A percentile compares a stretch with the other conserved stretches of the same genome.
Conservation (phyloP, 1,140 invertebrate genomes). For the Andricus grossulariae region DNA sequence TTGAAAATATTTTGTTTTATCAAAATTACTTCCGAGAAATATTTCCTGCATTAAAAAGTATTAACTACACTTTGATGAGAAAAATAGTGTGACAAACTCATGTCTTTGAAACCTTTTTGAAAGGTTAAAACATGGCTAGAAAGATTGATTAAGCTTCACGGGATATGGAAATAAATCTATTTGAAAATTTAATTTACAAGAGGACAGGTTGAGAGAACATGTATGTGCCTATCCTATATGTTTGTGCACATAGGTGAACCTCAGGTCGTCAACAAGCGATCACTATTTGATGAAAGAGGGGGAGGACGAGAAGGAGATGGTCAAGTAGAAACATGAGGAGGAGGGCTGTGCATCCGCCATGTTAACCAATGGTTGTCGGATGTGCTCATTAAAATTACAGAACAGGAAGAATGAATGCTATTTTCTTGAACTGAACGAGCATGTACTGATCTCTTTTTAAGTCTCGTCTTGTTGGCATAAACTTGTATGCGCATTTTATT, state of each 20-base stretch:
- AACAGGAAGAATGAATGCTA: conserved; percentile 64
- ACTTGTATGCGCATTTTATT: conserved; percentile 54
- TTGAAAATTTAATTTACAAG: neutral
- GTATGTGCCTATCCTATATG: neutral
- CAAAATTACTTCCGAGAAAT: too few relatives aligned
- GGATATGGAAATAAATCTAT: too few relatives aligned
- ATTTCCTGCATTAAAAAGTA: too few relatives aligned
- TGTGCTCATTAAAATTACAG: conserved; percentile 74
- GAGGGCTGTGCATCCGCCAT: conserved; percentile 62
- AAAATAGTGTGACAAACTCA: too few relatives aligned
- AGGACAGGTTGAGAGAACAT: neutral
- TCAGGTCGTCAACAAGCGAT: conserved; percentile 11
- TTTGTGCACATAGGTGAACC: neutral
- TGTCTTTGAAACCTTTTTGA: too few relatives aligned
- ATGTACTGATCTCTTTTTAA: conserved; percentile 39
- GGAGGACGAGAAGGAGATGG: neutral
- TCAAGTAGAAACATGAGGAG: neutral
- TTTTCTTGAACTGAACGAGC: conserved; percentile 66
- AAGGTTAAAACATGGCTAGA: too few relatives aligned
- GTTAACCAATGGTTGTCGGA: conserved; percentile 69
- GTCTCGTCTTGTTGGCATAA: conserved; percentile 64
- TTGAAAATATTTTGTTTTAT: too few relatives aligned
- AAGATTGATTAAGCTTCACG: too few relatives aligned
- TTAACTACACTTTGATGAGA: too few relatives aligned
- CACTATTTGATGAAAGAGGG: conserved; percentile 1